Base-by-base conservation (phyloP, 2,797 vertebrate species). In the Lophius americanus region DNA sequence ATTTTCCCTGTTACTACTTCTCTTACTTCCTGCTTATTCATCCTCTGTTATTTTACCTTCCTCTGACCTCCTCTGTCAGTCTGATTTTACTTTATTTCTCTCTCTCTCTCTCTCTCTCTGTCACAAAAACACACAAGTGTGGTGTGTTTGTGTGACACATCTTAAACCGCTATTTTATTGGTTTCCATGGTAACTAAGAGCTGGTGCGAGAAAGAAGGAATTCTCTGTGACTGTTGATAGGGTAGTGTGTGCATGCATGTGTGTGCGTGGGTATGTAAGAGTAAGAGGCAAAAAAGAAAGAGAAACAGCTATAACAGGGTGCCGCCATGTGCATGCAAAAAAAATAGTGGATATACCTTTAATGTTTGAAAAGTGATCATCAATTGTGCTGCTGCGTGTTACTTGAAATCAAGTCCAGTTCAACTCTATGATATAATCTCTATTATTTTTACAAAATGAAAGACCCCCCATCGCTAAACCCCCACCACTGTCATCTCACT, bases 141-240 rank as follows among this genome's bases (percentile, higher is more conserved):
- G 23, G 3, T 23, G 23, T 23, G 23, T 23, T 23, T 23, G 23
- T 23, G 23, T 23, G 38, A 42, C 57, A 37, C 78, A 70, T 87
- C 84, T 86, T 76, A 85, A 90, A 85, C 82, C 76, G 58, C 81
- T 86, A 86, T 87, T 90, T 91, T 90, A 89, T 86, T 91, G 83
- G 87, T 90, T 89, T 89, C 91, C 86, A 92, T 91, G 85, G 91
- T 89, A 91, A 92, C 91, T 88, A 91, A 91, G 90, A 90, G 88
- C 86, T 87, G 82, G 87, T 88, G 85, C 69, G 66, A 90, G 87
- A 82, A 90, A 89, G 88, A 84, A 86, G 81, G 86, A 90, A 90
- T 91, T 90, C 86, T 88, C 85, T 13, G 76, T 88, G 88, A 91
- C 90, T 89, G 86, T 89, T 86, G 89, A 91, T 89, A 86, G 81